Evolutionary conservation across 2,888 invertebrate species (phyloP).

Genomic region (Cloeon dipterum): DNA sequence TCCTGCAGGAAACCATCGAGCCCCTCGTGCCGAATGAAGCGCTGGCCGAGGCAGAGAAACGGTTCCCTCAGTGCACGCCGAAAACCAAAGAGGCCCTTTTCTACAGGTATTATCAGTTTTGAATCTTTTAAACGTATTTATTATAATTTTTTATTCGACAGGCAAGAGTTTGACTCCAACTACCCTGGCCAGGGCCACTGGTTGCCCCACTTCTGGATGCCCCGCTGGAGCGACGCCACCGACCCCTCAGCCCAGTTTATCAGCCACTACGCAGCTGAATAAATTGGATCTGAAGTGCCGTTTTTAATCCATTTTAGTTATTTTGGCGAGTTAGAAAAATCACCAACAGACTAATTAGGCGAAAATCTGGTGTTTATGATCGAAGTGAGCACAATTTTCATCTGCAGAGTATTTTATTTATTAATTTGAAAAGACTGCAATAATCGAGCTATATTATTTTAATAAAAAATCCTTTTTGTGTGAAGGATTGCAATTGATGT

Average conservation of each 20-base stretch:
- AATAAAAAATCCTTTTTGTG: no score
- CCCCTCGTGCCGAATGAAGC: constrained; percentile 35
- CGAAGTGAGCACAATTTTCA: no score
- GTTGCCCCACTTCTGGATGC: constrained; percentile 59
- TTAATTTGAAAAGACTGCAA: no score
- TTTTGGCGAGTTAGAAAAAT: no score
- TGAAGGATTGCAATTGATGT: no score
- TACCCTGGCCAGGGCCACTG: constrained; percentile 33
- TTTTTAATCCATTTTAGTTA: no score
- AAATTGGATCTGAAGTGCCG: no score
- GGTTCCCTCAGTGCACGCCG: constrained; percentile 47
- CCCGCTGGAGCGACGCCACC: constrained; percentile 42
- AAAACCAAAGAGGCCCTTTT: constrained; percentile 54
- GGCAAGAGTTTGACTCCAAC: constrained; percentile 39
- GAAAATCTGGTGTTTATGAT: no score
- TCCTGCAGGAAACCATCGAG: constrained; percentile 43
- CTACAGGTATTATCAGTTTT: constrained; percentile 38
- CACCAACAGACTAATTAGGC: no score
- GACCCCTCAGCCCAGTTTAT: constrained; percentile 58
- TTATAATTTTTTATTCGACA: constrained; percentile 11
- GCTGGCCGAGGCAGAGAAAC: constrained; percentile 19
- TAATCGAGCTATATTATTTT: no score
- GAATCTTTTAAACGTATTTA: no score
- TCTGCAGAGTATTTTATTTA: no score
- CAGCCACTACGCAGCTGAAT: constrained; percentile 35